Evolutionary conservation across 2,113 vertebrate genomes (phyloP), one percentile per base, ranked within the genome.

Genomic region (Romanogobio albipinnatus): DNA sequence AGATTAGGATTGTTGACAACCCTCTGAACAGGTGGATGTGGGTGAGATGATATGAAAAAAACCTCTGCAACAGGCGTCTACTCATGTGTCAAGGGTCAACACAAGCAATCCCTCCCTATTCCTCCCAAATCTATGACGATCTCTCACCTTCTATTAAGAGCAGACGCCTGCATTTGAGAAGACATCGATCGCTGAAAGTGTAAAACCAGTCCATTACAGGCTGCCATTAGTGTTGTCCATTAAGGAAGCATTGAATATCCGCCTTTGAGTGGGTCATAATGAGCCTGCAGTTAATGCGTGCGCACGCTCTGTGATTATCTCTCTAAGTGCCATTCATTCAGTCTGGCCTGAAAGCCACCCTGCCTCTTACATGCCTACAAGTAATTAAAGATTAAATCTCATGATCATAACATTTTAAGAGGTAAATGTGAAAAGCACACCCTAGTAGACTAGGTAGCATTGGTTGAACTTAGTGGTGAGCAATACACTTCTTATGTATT

Each of bases 331-430:
- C 49, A 45, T 66, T 84, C n/a, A 73, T 88, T 86, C 76, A 84
- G 61, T 49, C 70, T 36, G 26, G 76, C 61, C 58, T 75, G 22
- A 81, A 22, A 76, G 36, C 15, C 53, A 51, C n/a, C 61, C 76
- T 39, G n/a, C 66, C 81, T 8, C 53, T 17, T 24, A 58, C 85
- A 75, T 82, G 75, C 19, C 78, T 78, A 82, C 45, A 76, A 81
- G 76, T 88, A 86, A 84, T 86, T 84, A 75, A 86, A 84, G 78
- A 86, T 84, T 59, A 84, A 78, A 47, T 49, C 49, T 58, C 76
- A 61, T 19, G 19, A 8, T n/a, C 61, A 49, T 64, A 77, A 58
- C 45, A 74, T 8, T 45, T 13, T 2, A 59, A 43, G 1, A 45
- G 13, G 13, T 77, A 70, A 59, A 78, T 43, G 49, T 76, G 6